Conservation (phyloP, 2,113 vertebrate genomes). For the Poeciliopsis occidentalis region DNA sequence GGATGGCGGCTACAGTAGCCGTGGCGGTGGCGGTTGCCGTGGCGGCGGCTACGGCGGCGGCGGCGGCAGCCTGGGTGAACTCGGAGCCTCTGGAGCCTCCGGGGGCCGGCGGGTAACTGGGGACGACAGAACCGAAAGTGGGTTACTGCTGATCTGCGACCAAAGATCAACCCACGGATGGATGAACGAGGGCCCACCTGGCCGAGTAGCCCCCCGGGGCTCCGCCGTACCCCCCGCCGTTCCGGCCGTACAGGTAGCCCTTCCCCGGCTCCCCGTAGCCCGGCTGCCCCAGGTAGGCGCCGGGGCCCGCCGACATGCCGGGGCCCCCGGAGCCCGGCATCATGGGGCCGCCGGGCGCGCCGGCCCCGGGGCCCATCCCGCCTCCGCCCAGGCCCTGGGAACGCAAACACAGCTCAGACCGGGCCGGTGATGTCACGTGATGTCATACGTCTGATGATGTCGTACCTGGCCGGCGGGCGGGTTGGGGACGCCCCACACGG, state of each 20-base stretch:
- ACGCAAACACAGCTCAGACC: not conserved
- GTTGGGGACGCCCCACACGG: constrained; percentile 94
- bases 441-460: constrained; percentile 11
- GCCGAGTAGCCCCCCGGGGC: constrained; percentile 80
- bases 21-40: constrained; percentile 94
- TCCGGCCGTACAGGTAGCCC: constrained; percentile 86
- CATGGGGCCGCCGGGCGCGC: constrained; percentile 82
- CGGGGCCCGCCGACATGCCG: constrained; percentile 79
- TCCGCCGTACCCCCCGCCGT: constrained; percentile 74
- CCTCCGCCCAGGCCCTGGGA: constrained; percentile 86
- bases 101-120: constrained; percentile 80
- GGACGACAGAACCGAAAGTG: not conserved
- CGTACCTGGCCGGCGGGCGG: constrained; percentile 90
- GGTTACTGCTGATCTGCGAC: not conserved
- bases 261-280: constrained; percentile 86
- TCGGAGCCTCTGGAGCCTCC: constrained; percentile 83
- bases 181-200: constrained; percentile 67
- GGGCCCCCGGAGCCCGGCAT: constrained; percentile 84
- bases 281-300: constrained; percentile 88
- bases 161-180: not conserved
- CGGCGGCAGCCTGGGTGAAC: constrained; percentile 90
- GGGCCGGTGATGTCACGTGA: no score
- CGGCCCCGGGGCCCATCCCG: constrained; percentile 87
- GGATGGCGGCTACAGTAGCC: constrained; percentile 91
- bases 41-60: constrained; percentile 89